Evolutionary conservation across 2,888 invertebrate genomes (phyloP), one percentile per base, ranked within the genome.

Genomic region (Oxyscelio sp.): DNA sequence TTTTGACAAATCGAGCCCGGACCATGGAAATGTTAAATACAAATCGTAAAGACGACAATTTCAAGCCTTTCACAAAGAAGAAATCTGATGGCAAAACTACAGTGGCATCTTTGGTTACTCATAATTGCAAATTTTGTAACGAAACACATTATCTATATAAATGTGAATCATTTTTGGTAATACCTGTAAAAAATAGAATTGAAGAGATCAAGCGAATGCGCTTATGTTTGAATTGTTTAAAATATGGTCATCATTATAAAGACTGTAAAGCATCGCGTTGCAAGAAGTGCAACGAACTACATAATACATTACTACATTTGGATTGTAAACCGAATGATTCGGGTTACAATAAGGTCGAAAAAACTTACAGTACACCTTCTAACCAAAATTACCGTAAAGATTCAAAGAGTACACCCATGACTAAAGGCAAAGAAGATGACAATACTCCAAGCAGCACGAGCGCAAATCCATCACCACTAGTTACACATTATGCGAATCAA

Each of bases 191-290:
- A 27, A n/a, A 1, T 9, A 24, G 54, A 24, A 27, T 27, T n/a
- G 24, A 24, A 3, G 54, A 54, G 22, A 27, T 54, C 1, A 27
- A 27, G 15, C 13, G 8, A 24, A 27, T 3, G 54, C 24, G n/a
- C 24, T 24, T 54, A 15, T 65, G 50, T 22, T n/a, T 31, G 4
- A 65, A 65, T 34, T 65, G 65, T 31, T 34, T 65, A 13, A 65
- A 17, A 15, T 27, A 45, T 8, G 43, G 48, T 4, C 65, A 65
- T 19, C 15, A 27, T n/a, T 5, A 19, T 27, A 50, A 50, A 21
- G 43, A 61, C 13, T 61, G 61, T 61, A 5, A 22, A 61, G 8
- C 61, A 19, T 61, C 61, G 40, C 11, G 6, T 6, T 61, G 61
- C 40, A 61, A n/a, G 22, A 40, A 61, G 17, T 61, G 40, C 21